Evolutionary conservation across 2,888 invertebrate genomes (phyloP), one percentile per base, ranked within the genome.

Genomic region (Drosophila acutilabella): DNA sequence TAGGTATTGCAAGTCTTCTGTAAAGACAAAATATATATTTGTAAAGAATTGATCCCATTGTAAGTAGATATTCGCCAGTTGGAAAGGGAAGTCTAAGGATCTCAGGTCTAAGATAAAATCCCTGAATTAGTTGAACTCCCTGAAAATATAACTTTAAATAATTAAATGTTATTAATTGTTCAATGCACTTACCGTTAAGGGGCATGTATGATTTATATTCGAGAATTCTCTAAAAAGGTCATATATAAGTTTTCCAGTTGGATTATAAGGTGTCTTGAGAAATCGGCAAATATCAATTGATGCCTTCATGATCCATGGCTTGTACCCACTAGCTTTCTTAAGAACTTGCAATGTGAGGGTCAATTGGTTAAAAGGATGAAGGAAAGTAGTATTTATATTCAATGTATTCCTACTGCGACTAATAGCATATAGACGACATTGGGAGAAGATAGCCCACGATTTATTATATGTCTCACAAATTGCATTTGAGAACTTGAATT

Each of bases 241-340:
- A n/a, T 13, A 64, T 0, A 75, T 0, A 6, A 71, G 0, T 4
- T 4, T 51, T 0, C 3, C 45, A 14, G 56, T 0, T 5, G 78
- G 68, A 58, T 73, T 52, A 20, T 75, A 64, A 0, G 26, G 2
- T 7, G n/a, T 42, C 2, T 16, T 44, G 1, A 78, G 0, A 48
- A 62, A 78, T 2, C 40, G 50, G 11, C 74, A 78, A 2, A 0
- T 57, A 53, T 78, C 70, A 13, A 70, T 0, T 0, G 38, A 41
- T 0, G 11, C 1, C 1, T 70, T 44, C 0, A 58, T 5, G 0
- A 77, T 7, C 50, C 61, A 78, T 0, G 78, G 72, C 20, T 74
- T 65, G 33, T 72, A 82, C 0, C 74, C 72, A 51, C 45, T 81
- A 0, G 64, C 80, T 13, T 40, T 73, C 11, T 73, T 64, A 0